Base-by-base conservation (phyloP, 2,113 vertebrate genomes). In the Hippoglossus stenolepis region DNA sequence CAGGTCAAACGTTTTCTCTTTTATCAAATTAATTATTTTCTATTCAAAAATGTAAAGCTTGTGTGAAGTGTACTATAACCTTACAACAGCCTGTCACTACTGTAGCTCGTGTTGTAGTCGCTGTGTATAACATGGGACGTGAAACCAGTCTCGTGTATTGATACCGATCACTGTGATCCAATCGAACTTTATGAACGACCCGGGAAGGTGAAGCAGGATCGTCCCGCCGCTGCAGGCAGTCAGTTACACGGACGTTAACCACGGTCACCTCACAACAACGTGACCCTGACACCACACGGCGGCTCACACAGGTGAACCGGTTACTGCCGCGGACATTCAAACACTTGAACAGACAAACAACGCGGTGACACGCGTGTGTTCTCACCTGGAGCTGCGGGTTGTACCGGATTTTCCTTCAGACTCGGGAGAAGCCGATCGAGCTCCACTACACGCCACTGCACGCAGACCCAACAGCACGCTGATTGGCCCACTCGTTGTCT, bases 401-500 rank as follows among this genome's bases (percentile, higher is more conserved):
- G 1, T 23, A 2, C 2, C 10, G 10, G 38, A 12, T 43, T 13
- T 13, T 13, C 11, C 40, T 43, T 43, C 40, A 13, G 10, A 43
- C 40, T 43, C 12, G 0, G 11, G 12, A 43, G 11, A 43, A 43
- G 40, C 40, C 3, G 40, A 3, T 43, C 40, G 40, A 13, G 40
- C 40, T 43, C 40, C 38, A 40, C 9, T 11, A 40, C 38, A 6
- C 38, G 73, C 66, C 23, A 11, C 51, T 63, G 45, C 31, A 6
- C 61, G 66, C 70, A 63, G 54, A 73, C 73, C 79, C 90, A 91
- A 45, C 88, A 70, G 65, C 58, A 5, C 20, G 66, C 73, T 75
- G 31, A 93, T 93, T 93, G 92, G 93, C 58, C 20, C 75, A 47
- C 2, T 51, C 62, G 93, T 91, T 90, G 92, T 85, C 82, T 85